Conservation (phyloP, 2,888 invertebrate genomes). For the Limnephilus lunatus region DNA sequence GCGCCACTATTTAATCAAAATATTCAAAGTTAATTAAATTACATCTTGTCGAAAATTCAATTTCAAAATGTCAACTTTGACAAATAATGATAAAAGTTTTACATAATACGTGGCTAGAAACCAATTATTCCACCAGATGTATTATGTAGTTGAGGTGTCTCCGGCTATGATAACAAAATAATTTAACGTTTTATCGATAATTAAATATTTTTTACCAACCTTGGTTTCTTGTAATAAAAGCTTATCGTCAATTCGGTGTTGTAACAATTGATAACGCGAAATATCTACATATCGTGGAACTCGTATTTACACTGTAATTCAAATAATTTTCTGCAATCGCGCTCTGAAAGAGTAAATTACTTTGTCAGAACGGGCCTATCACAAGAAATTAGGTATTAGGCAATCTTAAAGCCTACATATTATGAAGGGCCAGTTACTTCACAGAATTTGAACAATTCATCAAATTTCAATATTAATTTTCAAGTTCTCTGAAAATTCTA, state of each 20-base stretch:
- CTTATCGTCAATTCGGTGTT: not conserved
- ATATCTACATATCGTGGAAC: not conserved
- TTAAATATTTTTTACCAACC: not conserved
- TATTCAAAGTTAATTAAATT: not conserved
- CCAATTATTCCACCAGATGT: not conserved
- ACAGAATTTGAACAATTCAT: too few relatives aligned
- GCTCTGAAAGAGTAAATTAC: not conserved
- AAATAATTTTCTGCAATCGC: not conserved
- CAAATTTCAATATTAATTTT: too few relatives aligned
- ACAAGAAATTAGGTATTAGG: not conserved
- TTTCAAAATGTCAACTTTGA: not conserved
- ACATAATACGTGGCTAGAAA: not conserved
- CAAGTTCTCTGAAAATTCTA: too few relatives aligned
- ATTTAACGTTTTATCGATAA: not conserved
- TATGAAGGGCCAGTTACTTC: too few relatives aligned
- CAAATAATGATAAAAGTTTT: not conserved
- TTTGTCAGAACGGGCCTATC: not conserved
- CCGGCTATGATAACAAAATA: not conserved
- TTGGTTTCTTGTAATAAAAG: not conserved
- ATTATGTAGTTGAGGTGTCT: not conserved
- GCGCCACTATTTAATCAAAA: too few relatives aligned
- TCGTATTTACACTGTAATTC: not conserved
- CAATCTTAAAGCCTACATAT: not conserved
- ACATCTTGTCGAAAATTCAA: not conserved
- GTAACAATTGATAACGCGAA: not conserved